A percentile compares a stretch with the other conserved stretches of the same genome.
These are phyloP conservation scores for Lasiommata megera DNA, from an alignment of 2,888 invertebrate species.

Conservation along the genomic window DNA sequence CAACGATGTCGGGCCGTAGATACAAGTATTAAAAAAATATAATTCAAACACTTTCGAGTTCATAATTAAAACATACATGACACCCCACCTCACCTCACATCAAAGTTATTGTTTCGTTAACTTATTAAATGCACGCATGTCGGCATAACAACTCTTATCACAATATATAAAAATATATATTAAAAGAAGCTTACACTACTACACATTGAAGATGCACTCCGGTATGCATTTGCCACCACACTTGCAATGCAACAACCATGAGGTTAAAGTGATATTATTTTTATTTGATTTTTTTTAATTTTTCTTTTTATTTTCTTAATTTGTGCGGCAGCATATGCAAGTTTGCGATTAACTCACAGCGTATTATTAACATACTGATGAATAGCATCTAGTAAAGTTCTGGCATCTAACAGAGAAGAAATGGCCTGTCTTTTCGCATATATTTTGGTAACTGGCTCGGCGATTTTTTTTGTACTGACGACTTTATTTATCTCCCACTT, in stretches of 20 bases:
- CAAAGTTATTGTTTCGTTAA: conserved; percentile 60
- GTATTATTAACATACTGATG: conserved; percentile 63
- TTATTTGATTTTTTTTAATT: conserved; percentile 50
- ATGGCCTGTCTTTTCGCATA: conserved; percentile 45
- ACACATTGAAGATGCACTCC: conserved; percentile 75
- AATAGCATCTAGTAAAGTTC: conserved; percentile 59
- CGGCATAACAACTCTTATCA: conserved; percentile 80
- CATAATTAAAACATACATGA: conserved; percentile 49
- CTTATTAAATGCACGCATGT: conserved; percentile 78
- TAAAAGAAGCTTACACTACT: conserved; percentile 77
- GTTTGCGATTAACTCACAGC: conserved; percentile 72
- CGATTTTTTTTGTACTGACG: conserved; percentile 69
- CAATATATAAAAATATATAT: conserved; percentile 81
- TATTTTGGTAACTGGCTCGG: conserved; percentile 73
- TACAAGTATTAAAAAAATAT: neutral
- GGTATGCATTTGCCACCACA: conserved; percentile 78
- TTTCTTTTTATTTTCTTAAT: conserved; percentile 57
- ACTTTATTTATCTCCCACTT: conserved; percentile 36
- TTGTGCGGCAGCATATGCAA: conserved; percentile 79
- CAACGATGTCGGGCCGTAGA: conserved; percentile 16
- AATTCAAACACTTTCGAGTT: conserved; percentile 5
- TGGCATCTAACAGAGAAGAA: conserved; percentile 55
- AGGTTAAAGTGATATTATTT: conserved; percentile 57
- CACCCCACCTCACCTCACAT: conserved; percentile 55
- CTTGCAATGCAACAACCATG: conserved; percentile 55